Evolutionary conservation across 2,888 invertebrate genomes (phyloP).

Genomic region (Acrobasis suavella): DNA sequence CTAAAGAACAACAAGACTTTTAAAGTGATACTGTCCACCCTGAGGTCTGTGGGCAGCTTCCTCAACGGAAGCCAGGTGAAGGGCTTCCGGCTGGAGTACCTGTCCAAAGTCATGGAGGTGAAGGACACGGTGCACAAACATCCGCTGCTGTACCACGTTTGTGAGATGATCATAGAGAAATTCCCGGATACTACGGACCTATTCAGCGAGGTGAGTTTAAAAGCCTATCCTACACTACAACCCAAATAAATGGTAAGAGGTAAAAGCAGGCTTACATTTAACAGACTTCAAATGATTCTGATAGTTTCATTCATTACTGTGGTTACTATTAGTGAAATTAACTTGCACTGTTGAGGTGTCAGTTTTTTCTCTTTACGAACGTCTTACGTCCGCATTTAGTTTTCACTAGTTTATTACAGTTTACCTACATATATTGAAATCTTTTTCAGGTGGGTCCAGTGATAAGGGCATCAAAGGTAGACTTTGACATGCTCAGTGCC

Average conservation of each 20-base stretch:
- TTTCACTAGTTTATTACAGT: too few species aligned
- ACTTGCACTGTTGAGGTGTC: too few species aligned
- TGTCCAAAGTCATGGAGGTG: slow-evolving; percentile 98
- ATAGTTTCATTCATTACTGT: too few species aligned
- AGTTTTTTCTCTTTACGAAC: too few species aligned
- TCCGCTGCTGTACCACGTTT: slow-evolving; percentile 97
- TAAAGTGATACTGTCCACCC: slow-evolving; percentile 95
- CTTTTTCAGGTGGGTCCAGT: slow-evolving; percentile 90
- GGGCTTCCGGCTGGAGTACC: slow-evolving; percentile 98
- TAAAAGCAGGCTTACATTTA: too few species aligned
- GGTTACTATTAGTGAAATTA: too few species aligned
- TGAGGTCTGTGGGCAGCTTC: slow-evolving; percentile 97
- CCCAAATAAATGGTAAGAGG: background rate
- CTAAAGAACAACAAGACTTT: slow-evolving; percentile 96
- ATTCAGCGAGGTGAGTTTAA: slow-evolving; percentile 92
- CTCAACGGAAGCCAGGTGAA: slow-evolving; percentile 96
- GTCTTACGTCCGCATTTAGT: too few species aligned
- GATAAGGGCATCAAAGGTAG: slow-evolving; percentile 95
- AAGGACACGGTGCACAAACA: slow-evolving; percentile 99
- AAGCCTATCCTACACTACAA: background rate
- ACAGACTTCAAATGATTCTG: too few species aligned
- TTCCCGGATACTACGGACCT: slow-evolving; percentile 97
- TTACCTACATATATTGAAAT: background rate
- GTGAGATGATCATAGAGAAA: slow-evolving; percentile 98
- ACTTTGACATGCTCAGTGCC: slow-evolving; percentile 94